Percentiles rank a stretch among this genome's conserved stretches.
Conservation (phyloP, 1,140 invertebrate species). For the Nylanderia fulva region DNA sequence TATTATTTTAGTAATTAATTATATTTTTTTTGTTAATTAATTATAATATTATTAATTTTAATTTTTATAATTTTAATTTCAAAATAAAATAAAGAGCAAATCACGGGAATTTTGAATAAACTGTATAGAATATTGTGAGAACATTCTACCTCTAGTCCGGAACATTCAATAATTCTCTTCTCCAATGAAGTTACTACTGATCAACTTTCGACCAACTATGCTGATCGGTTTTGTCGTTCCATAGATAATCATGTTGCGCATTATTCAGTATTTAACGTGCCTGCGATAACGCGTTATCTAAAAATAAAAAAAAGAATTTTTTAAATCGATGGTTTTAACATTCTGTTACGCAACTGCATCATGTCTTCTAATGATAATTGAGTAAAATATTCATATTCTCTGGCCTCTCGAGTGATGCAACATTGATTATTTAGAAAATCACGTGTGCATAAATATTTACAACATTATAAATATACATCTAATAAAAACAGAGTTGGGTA, state of each 20-base stretch:
- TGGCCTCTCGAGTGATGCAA: not conserved
- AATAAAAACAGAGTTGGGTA: too few relatives aligned
- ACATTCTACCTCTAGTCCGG: not conserved
- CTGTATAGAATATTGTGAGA: not conserved
- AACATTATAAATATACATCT: not conserved
- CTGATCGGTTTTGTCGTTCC: not conserved
- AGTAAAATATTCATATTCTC: constrained; percentile 10
- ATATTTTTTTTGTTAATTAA: not conserved
- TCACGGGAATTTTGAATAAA: not conserved
- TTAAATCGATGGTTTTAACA: too few relatives aligned
- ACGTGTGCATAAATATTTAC: not conserved
- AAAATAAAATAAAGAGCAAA: not conserved
- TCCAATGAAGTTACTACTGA: constrained; percentile 10
- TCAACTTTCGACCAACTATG: not conserved
- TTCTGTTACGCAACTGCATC: too few relatives aligned
- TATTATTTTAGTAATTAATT: not conserved
- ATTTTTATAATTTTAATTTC: not conserved
- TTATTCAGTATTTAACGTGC: not conserved
- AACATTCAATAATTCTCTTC: constrained; percentile 7
- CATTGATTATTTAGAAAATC: not conserved
- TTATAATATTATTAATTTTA: not conserved
- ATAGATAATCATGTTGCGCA: not conserved
- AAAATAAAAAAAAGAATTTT: too few relatives aligned
- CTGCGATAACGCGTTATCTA: too few relatives aligned
- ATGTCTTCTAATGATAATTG: not conserved